Conservation (phyloP, 1,140 invertebrate genomes). For the Aporrectodea caliginosa region DNA sequence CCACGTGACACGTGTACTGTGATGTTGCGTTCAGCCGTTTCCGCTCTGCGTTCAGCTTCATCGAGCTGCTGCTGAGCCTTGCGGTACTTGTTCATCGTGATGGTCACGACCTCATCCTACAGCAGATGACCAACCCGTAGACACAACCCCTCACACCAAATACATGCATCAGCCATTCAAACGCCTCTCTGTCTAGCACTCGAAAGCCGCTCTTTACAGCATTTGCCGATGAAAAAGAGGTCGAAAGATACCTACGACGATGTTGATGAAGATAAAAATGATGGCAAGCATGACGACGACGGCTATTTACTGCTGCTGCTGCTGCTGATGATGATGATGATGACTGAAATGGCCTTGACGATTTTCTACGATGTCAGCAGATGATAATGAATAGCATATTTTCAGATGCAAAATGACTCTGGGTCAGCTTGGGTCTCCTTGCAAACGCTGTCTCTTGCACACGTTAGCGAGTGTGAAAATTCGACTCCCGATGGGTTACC, state of each 20-base stretch:
- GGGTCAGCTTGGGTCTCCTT: too few species aligned
- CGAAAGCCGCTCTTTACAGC: too few species aligned
- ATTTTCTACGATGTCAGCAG: too few species aligned
- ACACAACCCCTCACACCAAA: neutral
- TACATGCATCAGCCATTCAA: neutral
- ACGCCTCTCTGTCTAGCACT: neutral
- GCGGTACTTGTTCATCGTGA: conserved; percentile 57
- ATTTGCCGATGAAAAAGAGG: neutral
- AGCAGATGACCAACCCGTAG: conserved; percentile 10
- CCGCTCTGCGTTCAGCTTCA: conserved; percentile 54
- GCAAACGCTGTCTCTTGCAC: neutral
- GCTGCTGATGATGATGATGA: too few species aligned
- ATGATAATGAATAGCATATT: neutral
- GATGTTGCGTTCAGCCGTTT: conserved; percentile 52
- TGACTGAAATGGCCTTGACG: too few species aligned
- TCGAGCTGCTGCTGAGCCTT: conserved; percentile 53
- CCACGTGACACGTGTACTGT: conserved; percentile 41
- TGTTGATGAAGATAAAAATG: neutral
- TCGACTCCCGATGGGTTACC: neutral
- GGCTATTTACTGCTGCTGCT: too few species aligned
- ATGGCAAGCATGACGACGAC: neutral
- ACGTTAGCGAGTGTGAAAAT: neutral
- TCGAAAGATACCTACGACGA: neutral
- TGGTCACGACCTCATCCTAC: conserved; percentile 54
- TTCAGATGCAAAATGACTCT: neutral